phyloP scores from a whole-genome alignment of 2,113 vertebrate species.

The Cervus canadensis region DNA sequence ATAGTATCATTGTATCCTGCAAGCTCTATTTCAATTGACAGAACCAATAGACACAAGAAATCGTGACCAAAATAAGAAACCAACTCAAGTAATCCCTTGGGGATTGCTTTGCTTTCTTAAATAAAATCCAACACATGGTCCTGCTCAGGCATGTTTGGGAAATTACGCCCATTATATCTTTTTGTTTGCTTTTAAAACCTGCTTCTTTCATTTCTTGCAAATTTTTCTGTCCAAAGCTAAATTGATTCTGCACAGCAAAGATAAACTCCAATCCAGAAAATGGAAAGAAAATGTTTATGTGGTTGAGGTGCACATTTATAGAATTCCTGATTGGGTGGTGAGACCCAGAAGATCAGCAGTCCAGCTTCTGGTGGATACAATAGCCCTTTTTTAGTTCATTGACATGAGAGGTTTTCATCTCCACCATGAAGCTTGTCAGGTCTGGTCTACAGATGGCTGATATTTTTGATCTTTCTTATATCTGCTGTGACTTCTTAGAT shows the following conservation, averaged over 20 bases:
- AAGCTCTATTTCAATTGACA: constrained; percentile 15
- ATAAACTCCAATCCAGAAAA: constrained; percentile 63
- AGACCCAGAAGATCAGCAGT: not conserved
- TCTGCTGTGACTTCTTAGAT: constrained; percentile 65
- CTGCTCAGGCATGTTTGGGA: not conserved
- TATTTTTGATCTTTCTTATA: constrained; percentile 64
- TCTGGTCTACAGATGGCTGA: constrained; percentile 64
- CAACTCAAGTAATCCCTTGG: not conserved
- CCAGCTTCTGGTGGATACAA: not conserved
- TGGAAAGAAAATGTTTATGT: constrained; percentile 52
- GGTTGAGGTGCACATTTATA: constrained; percentile 49
- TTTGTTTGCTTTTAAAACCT: constrained; percentile 39
- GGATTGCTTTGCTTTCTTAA: constrained; percentile 31
- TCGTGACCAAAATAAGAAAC: constrained; percentile 21
- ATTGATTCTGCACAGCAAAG: constrained; percentile 47
- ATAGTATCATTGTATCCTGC: not conserved
- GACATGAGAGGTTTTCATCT: constrained; percentile 51
- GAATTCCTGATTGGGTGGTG: not conserved
- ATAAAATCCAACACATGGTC: not conserved
- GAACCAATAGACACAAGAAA: not conserved
- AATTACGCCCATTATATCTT: not conserved
- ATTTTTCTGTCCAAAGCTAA: constrained; percentile 31
- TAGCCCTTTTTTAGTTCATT: constrained; percentile 6
- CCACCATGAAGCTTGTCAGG: constrained; percentile 41
- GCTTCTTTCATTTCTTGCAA: constrained; percentile 9